phyloP scores from a whole-genome alignment of 1,140 invertebrate species.

The Drosophila orena region DNA sequence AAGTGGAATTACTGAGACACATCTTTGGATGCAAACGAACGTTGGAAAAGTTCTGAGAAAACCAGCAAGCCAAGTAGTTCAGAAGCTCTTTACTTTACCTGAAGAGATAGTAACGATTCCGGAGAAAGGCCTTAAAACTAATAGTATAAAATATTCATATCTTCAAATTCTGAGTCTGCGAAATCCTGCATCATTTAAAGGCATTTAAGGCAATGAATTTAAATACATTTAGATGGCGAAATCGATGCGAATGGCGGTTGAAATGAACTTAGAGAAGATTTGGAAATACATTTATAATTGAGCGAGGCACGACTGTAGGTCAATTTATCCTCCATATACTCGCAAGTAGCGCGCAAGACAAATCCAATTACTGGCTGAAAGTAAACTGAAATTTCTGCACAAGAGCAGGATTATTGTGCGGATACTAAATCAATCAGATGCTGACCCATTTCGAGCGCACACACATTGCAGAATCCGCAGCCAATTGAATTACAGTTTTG shows the following conservation, averaged over 20 bases:
- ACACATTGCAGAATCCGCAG: constrained; percentile 5
- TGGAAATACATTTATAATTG: not conserved
- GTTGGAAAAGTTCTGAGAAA: not conserved
- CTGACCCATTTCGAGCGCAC: constrained; percentile 22
- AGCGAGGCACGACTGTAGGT: not conserved
- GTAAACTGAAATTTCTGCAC: constrained; percentile 9
- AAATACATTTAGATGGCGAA: not conserved
- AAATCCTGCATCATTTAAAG: too few relatives aligned
- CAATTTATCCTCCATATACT: not conserved
- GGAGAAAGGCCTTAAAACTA: too few relatives aligned
- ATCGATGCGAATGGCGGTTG: not conserved
- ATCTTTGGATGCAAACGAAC: constrained; percentile 18
- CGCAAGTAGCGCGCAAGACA: not conserved
- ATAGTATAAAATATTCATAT: too few relatives aligned
- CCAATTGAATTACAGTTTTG: constrained; percentile 38
- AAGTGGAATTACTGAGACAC: not conserved
- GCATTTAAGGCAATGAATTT: too few relatives aligned
- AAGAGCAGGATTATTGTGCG: constrained; percentile 2
- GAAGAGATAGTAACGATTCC: too few relatives aligned
- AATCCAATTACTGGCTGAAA: constrained; percentile 13
- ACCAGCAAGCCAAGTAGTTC: too few relatives aligned
- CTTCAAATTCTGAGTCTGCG: too few relatives aligned
- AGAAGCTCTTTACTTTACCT: too few relatives aligned
- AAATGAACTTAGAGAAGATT: not conserved
- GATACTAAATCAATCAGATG: constrained; percentile 31